phyloP scores from a whole-genome alignment of 2,888 invertebrate genomes.

The Eupithecia abbreviata region DNA sequence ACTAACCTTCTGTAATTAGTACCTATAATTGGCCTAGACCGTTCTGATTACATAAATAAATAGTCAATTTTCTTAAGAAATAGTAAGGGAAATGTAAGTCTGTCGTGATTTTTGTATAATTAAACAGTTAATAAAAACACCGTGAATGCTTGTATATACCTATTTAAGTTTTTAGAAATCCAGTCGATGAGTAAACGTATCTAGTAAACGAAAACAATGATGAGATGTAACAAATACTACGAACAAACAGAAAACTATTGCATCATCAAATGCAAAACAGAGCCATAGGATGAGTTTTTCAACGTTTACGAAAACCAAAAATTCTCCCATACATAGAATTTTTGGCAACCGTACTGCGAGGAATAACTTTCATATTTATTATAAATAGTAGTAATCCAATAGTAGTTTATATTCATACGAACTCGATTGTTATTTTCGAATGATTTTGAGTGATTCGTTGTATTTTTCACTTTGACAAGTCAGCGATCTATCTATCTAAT shows the following conservation, averaged over 20 bases:
- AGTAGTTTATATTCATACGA: neutral
- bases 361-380: neutral
- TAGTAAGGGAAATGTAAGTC: too few relatives aligned
- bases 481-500: too few relatives aligned
- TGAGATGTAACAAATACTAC: neutral
- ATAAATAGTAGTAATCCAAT: neutral
- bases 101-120: too few relatives aligned
- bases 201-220: neutral
- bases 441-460: neutral
- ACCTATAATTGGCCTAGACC: too few relatives aligned
- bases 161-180: neutral
- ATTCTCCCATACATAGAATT: neutral
- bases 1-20: too few relatives aligned
- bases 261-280: conserved; percentile 17
- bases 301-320: neutral
- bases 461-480: neutral
- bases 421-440: neutral
- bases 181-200: neutral
- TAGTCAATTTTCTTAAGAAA: too few relatives aligned
- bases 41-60: too few relatives aligned
- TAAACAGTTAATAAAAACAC: too few relatives aligned
- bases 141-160: neutral
- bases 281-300: neutral
- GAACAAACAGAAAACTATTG: conserved; percentile 5
- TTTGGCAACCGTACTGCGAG: neutral